Percentiles rank a stretch among this genome's conserved stretches.
Conservation (phyloP, 2,113 vertebrate genomes). For the Salvelinus namaycush region DNA sequence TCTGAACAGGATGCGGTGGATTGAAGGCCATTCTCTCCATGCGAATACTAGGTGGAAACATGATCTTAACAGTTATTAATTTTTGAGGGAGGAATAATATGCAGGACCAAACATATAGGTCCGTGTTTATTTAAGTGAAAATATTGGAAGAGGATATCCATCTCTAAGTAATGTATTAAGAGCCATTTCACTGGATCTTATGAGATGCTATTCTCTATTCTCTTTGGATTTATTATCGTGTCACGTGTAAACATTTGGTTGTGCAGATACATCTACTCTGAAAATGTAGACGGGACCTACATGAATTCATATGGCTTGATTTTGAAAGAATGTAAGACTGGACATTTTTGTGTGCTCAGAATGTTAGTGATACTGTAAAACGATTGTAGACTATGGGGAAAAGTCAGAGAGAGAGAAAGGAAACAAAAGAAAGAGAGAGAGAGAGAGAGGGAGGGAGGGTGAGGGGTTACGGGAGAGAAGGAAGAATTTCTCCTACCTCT, state of each 20-base stretch:
- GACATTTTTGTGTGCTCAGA: constrained; percentile 29
- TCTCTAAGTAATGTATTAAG: constrained; percentile 52
- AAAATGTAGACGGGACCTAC: constrained; percentile 46
- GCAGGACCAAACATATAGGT: constrained; percentile 26
- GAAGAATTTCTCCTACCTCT: constrained; percentile 50
- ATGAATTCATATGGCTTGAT: constrained; percentile 51
- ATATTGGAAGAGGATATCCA: constrained; percentile 46
- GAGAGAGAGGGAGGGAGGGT: constrained; percentile 3
- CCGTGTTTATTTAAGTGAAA: constrained; percentile 46
- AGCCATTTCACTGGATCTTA: constrained; percentile 44
- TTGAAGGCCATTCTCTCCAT: constrained; percentile 20
- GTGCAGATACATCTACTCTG: constrained; percentile 45
- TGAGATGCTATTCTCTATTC: constrained; percentile 46
- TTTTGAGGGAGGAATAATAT: constrained; percentile 41
- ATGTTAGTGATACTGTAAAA: constrained; percentile 52
- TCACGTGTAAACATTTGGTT: constrained; percentile 45
- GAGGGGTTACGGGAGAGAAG: constrained; percentile 25
- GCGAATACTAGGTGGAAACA: constrained; percentile 54
- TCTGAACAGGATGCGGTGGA: constrained; percentile 44
- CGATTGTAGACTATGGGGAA: constrained; percentile 45
- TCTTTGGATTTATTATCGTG: constrained; percentile 41
- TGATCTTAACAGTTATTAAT: constrained; percentile 58
- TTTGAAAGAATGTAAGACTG: constrained; percentile 39
- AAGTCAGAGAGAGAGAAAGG: constrained; percentile 13
- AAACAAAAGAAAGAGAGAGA: not conserved